These are phyloP conservation scores for Schizaphis graminum DNA, from an alignment of 2,888 invertebrate genomes.

Conservation along the genomic window DNA sequence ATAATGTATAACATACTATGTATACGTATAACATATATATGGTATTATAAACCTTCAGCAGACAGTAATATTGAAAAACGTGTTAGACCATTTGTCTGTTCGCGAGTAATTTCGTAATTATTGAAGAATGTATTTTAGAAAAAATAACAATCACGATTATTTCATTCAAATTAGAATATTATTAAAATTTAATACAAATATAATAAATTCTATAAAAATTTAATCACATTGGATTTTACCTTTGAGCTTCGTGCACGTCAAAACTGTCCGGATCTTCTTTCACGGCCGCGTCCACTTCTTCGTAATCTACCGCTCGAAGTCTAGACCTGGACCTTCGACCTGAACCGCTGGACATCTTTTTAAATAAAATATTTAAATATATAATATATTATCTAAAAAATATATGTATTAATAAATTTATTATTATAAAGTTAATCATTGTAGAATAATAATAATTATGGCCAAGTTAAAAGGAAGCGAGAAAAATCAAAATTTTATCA, in stretches of 20 bases:
- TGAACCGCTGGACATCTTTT: slow-evolving; percentile 61
- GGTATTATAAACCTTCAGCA: neutral
- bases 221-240: neutral
- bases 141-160: neutral
- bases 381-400: neutral
- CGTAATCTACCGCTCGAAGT: slow-evolving; percentile 41
- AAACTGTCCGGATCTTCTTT: slow-evolving; percentile 56
- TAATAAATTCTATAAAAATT: neutral
- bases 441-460: neutral
- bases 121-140: neutral
- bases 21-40: neutral
- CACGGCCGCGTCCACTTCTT: neutral
- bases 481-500: neutral
- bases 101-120: neutral
- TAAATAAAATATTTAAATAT: neutral
- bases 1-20: neutral
- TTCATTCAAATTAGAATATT: neutral
- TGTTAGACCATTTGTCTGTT: neutral
- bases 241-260: slow-evolving; percentile 61
- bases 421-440: neutral
- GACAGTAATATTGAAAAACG: neutral
- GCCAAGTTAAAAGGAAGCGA: neutral
- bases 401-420: neutral
- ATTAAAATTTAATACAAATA: neutral
- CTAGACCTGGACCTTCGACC: slow-evolving; percentile 57